Evolutionary conservation across 2,888 invertebrate genomes (phyloP).

Genomic region (Mycalesis mineus): DNA sequence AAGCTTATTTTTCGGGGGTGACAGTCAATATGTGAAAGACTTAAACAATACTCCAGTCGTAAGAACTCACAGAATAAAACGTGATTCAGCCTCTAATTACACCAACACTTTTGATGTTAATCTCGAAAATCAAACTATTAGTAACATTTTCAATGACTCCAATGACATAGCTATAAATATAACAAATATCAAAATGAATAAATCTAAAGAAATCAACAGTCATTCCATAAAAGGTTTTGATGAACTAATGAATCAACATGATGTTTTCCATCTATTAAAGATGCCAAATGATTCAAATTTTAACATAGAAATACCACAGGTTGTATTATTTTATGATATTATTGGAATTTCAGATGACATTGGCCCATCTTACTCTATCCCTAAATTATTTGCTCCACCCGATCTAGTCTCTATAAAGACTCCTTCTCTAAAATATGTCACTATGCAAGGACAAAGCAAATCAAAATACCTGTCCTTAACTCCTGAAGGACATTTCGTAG

Average conservation of each 20-base stretch:
- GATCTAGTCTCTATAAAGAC: conserved; percentile 20
- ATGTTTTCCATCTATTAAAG: conserved; percentile 26
- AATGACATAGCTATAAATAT: background rate
- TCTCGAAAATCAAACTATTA: background rate
- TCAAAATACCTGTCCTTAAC: conserved; percentile 45
- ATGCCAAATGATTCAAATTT: conserved; percentile 17
- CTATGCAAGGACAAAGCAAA: conserved; percentile 10
- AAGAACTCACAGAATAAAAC: conserved; percentile 47
- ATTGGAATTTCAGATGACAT: conserved; percentile 39
- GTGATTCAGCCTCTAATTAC: conserved; percentile 31
- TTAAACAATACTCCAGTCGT: conserved; percentile 32
- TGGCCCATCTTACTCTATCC: conserved; percentile 36
- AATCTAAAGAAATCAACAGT: background rate
- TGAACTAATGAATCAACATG: background rate
- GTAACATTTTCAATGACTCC: background rate
- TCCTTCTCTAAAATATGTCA: conserved; percentile 12
- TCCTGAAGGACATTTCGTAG: conserved; percentile 56
- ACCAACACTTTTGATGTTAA: background rate
- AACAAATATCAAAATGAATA: background rate
- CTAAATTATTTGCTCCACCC: conserved; percentile 32
- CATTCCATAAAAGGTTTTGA: background rate
- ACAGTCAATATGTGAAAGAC: conserved; percentile 29
- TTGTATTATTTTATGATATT: conserved; percentile 50
- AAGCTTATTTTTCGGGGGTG: conserved; percentile 43
- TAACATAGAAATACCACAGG: conserved; percentile 36